Conservation (phyloP, 2,797 vertebrate species). For the Lutjanus campechanus region DNA sequence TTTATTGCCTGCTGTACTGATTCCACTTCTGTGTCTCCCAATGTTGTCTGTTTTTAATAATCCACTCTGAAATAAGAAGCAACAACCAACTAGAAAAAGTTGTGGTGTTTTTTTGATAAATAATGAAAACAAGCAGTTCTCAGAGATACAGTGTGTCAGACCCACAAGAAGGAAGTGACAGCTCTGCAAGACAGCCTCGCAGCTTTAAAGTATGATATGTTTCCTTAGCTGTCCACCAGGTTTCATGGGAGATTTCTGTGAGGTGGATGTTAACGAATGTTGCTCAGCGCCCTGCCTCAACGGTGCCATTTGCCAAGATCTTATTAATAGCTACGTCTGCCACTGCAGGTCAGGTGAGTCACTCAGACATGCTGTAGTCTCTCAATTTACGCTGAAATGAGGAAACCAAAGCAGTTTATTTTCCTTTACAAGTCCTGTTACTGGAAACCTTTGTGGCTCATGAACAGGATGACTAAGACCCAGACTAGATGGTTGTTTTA, state of each 20-base stretch:
- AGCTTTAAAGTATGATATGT: slow-evolving; percentile 56
- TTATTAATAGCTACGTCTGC: slow-evolving; percentile 89
- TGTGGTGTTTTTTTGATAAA: slow-evolving; percentile 28
- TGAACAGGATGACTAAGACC: slow-evolving; percentile 43
- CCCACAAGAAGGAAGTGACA: slow-evolving; percentile 48
- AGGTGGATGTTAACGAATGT: slow-evolving; percentile 91
- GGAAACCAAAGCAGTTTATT: slow-evolving; percentile 15
- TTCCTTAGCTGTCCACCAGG: slow-evolving; percentile 89
- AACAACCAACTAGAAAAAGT: slow-evolving; percentile 13
- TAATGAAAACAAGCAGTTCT: slow-evolving; percentile 45
- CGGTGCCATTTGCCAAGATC: slow-evolving; percentile 88
- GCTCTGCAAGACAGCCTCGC: slow-evolving; percentile 38
- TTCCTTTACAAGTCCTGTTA: slow-evolving; percentile 26
- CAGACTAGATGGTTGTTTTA: slow-evolving; percentile 18
- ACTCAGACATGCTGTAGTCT: slow-evolving; percentile 63
- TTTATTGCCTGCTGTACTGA: slow-evolving; percentile 4
- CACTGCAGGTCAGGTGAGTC: slow-evolving; percentile 91
- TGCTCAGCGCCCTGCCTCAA: slow-evolving; percentile 90
- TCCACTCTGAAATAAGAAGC: slow-evolving; percentile 17
- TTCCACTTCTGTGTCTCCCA: slow-evolving; percentile 6
- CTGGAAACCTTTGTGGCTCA: slow-evolving; percentile 37
- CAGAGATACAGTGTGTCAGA: slow-evolving; percentile 36
- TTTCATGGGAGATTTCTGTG: slow-evolving; percentile 90
- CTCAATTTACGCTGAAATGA: slow-evolving; percentile 56
- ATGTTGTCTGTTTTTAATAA: slow-evolving; percentile 5